Evolutionary conservation across 2,113 vertebrate genomes (phyloP), one percentile per base, ranked within the genome.

Genomic region (Oxyura jamaicensis): DNA sequence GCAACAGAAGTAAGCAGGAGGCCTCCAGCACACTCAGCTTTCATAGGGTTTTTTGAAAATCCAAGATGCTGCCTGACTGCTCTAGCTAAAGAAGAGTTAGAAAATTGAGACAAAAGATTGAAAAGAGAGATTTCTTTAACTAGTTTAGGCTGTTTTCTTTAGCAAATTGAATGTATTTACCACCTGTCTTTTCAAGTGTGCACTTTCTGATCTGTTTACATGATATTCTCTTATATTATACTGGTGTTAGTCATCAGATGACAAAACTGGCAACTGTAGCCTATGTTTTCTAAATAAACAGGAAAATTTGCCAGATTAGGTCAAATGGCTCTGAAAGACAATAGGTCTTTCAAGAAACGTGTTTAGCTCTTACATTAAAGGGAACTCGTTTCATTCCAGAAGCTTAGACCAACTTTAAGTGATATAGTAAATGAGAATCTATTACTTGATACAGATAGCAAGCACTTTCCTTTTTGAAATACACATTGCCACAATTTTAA

Each of bases 231-330:
- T 87, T 96, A 71, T 73, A 69, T 74, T 89, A 77, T 11, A 50
- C 36, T 71, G 42, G 62, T 83, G 66, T 83, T 88, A 93, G 68
- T 78, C 82, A 97, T 93, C 91, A 88, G 44, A 91, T 74, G 83
- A 89, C 31, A 91, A 62, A 93, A 88, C 35, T 71, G 56, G 72
- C 78, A 92, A 92, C 36, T 67, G 65, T 33, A 83, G 68, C 18
- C 79, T 60, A 56, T 68, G 71, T 91, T 95, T 92, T 84, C 91
- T 90, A 95, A 96, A 91, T 78, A 93, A 97, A 97, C 86, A 95
- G 56, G 59, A 91, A 94, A 80, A 83, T 67, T 56, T 94, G 92
- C 79, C 95, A 96, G 78, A 95, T 91, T 42, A 89, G 59, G 87
- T 96, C 94, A 97, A 93, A 90, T 79, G 92, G 88, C 78, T 77